Evolutionary conservation across 2,888 invertebrate genomes (phyloP).

Genomic region (Griposia aprilina): DNA sequence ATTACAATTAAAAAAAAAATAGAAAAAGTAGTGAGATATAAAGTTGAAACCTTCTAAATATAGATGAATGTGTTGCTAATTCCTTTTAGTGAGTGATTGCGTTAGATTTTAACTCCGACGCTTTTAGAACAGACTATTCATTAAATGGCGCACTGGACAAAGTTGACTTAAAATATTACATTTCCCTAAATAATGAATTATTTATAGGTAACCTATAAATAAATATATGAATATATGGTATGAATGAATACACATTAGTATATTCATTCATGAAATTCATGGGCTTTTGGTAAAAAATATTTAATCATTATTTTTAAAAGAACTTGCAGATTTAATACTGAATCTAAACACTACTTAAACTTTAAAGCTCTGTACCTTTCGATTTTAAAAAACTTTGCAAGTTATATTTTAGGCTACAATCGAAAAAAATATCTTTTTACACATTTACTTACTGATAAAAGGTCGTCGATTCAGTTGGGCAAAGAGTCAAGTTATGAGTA

Average conservation of each 20-base stretch:
- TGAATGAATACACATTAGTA: background rate
- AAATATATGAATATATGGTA: too few relatives aligned
- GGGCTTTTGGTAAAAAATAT: background rate
- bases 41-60: background rate
- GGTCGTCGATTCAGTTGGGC: background rate
- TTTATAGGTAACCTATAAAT: too few relatives aligned
- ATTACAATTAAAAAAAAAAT: background rate
- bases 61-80: background rate
- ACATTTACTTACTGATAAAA: background rate
- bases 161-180: too few relatives aligned
- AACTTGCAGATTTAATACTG: background rate
- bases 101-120: background rate
- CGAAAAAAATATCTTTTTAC: background rate
- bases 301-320: background rate
- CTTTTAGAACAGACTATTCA: background rate
- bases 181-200: background rate
- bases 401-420: background rate
- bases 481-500: background rate
- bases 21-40: background rate
- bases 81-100: background rate
- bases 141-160: background rate
- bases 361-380: constrained; percentile 34
- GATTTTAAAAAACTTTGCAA: background rate
- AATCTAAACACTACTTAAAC: constrained; percentile 22
- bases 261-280: too few relatives aligned